Evolutionary conservation across 2,797 vertebrate species (phyloP).

Genomic region (Falco rusticolus): DNA sequence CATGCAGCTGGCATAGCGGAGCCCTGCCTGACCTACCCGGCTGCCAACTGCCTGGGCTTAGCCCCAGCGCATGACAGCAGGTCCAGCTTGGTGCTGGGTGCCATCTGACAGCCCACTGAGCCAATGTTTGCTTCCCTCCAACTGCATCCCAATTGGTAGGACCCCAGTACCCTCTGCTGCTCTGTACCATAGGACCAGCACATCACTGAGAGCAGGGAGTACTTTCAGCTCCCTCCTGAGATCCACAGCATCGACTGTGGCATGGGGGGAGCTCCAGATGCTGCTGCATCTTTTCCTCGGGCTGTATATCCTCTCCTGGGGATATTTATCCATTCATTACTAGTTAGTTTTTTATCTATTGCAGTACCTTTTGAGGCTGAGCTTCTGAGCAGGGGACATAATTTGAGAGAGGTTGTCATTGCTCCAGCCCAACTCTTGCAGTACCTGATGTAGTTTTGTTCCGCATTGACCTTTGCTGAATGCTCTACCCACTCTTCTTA

Average conservation of each 20-base stretch:
- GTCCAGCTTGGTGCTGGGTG: background rate
- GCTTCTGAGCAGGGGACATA: background rate
- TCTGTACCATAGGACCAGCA: background rate
- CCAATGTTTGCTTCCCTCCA: background rate
- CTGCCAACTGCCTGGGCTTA: fast-evolving
- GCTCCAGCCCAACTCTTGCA: background rate
- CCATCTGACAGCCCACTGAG: fast-evolving
- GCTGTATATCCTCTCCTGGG: background rate
- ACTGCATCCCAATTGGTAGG: background rate
- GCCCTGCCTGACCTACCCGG: too few relatives aligned
- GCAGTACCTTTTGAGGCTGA: background rate
- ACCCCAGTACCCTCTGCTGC: background rate
- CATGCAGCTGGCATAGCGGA: fast-evolving
- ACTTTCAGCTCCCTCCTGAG: background rate
- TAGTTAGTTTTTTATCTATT: background rate
- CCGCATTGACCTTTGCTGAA: background rate
- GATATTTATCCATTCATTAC: background rate
- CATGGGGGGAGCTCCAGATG: background rate
- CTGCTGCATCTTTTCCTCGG: background rate
- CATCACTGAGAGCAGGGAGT: background rate
- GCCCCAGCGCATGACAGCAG: fast-evolving
- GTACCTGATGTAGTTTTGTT: background rate
- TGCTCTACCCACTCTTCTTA: background rate
- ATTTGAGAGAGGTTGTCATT: background rate
- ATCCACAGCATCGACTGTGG: fast-evolving